These are phyloP conservation scores for Nesidiocoris tenuis DNA, from an alignment of 2,888 invertebrate genomes.

Conservation along the genomic window DNA sequence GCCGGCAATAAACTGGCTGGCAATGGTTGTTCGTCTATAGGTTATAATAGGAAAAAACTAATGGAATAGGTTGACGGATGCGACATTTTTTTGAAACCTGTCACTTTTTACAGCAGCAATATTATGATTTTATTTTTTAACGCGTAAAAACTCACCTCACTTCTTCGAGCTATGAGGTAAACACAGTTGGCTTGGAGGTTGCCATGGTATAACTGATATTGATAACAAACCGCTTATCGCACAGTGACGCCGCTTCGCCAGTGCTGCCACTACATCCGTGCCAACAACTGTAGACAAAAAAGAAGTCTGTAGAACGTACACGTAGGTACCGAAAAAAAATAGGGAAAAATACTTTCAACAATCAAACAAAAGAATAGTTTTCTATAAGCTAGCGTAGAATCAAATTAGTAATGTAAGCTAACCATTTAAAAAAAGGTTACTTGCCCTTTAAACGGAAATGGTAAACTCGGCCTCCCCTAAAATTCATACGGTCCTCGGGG, in stretches of 20 bases:
- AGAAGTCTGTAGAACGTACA: not conserved
- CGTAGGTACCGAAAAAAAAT: not conserved
- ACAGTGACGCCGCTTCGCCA: constrained; percentile 1
- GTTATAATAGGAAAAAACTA: too few species aligned
- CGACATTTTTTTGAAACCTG: too few species aligned
- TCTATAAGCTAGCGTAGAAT: too few species aligned
- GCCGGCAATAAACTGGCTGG: too few species aligned
- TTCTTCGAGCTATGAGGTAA: not conserved
- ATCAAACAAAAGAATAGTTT: too few species aligned
- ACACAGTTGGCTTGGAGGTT: not conserved
- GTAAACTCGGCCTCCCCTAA: not conserved
- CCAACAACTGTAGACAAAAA: not conserved
- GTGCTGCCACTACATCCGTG: not conserved
- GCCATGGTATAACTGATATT: not conserved
- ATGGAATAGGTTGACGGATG: too few species aligned
- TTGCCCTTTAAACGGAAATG: too few species aligned
- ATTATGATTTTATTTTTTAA: too few species aligned
- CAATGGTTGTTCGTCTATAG: too few species aligned
- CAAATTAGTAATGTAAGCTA: too few species aligned
- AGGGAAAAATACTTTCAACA: not conserved
- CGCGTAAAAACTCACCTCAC: not conserved
- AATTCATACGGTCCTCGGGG: not conserved
- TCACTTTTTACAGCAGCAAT: too few species aligned
- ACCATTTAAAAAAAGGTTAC: too few species aligned
- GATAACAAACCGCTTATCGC: constrained; percentile 1